Evolutionary conservation across 2,797 vertebrate species (phyloP).

Genomic region (Rousettus madagascariensis): DNA sequence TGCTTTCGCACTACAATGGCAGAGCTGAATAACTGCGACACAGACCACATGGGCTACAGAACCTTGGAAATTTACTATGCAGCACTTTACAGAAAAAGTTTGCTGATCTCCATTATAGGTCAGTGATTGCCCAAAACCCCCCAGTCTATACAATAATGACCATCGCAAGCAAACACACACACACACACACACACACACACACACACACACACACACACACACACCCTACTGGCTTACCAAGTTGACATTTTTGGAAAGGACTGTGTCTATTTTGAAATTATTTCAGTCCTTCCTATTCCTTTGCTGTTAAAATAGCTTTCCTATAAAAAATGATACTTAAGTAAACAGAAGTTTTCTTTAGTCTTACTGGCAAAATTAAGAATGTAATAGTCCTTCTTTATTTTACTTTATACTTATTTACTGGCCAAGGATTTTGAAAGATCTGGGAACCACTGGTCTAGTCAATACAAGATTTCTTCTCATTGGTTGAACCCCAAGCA

Average conservation of each 20-base stretch:
- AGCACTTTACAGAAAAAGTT: background rate
- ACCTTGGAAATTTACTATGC: background rate
- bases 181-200: background rate
- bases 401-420: background rate
- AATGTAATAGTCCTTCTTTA: background rate
- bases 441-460: background rate
- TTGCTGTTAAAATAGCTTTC: background rate
- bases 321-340: background rate
- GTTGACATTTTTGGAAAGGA: background rate
- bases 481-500: background rate
- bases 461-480: background rate
- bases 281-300: background rate
- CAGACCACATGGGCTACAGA: background rate
- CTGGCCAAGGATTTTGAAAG: background rate
- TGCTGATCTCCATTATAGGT: background rate
- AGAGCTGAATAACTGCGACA: background rate
- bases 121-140: background rate
- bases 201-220: background rate
- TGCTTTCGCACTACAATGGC: background rate
- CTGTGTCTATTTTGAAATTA: background rate
- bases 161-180: background rate
- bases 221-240: background rate
- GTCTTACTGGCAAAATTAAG: background rate
- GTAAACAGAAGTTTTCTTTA: conserved; percentile 17
- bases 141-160: background rate